Percentiles rank a stretch among this genome's conserved stretches.
phyloP scores from a whole-genome alignment of 2,113 vertebrate genomes.

The Tragelaphus scriptus region DNA sequence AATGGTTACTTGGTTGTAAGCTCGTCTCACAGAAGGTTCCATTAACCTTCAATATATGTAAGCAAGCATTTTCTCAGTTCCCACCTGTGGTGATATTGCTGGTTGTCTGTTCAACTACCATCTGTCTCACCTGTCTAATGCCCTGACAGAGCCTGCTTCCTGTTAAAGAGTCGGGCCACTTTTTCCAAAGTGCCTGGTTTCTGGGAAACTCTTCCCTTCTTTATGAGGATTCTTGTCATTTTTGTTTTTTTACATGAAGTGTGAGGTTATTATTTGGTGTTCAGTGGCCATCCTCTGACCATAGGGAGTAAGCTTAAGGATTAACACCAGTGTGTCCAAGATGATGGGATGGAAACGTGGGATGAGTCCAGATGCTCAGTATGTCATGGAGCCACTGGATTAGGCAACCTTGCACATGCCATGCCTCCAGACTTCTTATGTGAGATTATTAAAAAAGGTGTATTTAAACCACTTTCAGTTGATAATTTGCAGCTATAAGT shows the following conservation, averaged over 20 bases:
- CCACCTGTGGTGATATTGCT: background rate
- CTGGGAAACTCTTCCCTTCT: background rate
- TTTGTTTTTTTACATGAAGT: background rate
- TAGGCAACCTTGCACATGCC: background rate
- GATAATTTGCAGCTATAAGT: background rate
- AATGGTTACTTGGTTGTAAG: background rate
- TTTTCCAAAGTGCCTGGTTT: constrained; percentile 6
- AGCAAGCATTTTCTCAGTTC: background rate
- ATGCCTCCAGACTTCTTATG: background rate
- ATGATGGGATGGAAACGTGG: background rate
- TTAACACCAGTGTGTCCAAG: background rate
- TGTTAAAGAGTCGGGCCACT: background rate
- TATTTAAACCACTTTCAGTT: background rate
- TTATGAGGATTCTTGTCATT: background rate
- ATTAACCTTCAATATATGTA: background rate
- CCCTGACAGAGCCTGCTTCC: background rate
- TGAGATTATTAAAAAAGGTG: background rate
- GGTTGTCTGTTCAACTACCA: background rate
- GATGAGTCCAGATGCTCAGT: background rate
- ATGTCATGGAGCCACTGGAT: background rate
- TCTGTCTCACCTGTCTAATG: background rate
- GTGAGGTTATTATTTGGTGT: background rate
- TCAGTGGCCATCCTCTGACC: background rate
- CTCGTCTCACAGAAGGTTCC: background rate
- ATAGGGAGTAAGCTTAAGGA: background rate